A percentile compares a stretch with the other conserved stretches of the same genome.
Conservation (phyloP, 2,113 vertebrate genomes). For the Siniperca knerii region DNA sequence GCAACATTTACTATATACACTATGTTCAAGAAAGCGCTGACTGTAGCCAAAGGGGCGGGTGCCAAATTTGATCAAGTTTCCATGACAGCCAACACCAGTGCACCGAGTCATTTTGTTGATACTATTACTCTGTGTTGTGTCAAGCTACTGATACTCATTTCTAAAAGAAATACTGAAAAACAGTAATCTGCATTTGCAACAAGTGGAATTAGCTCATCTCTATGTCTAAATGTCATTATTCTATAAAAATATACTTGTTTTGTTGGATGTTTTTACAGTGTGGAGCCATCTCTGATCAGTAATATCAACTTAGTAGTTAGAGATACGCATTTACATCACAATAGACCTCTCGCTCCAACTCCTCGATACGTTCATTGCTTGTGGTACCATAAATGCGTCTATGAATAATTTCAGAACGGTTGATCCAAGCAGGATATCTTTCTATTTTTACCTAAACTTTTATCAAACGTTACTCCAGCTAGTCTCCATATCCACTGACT, state of each 20-base stretch:
- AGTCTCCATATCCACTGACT: not conserved
- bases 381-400: not conserved
- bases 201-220: not conserved
- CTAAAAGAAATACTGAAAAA: not conserved
- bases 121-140: not conserved
- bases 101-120: not conserved
- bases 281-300: not conserved
- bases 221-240: not conserved
- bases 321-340: not conserved
- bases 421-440: not conserved
- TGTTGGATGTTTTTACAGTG: not conserved
- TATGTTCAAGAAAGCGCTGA: not conserved
- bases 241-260: not conserved
- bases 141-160: not conserved
- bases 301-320: not conserved
- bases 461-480: constrained; percentile 7
- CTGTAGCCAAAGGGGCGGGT: not conserved
- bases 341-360: not conserved
- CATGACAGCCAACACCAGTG: not conserved
- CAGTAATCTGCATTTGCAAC: not conserved
- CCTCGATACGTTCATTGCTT: constrained; percentile 1
- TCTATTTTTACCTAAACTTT: not conserved
- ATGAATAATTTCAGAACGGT: not conserved
- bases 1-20: not conserved
- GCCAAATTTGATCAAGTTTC: not conserved